Percentiles rank a stretch among this genome's conserved stretches.
These are phyloP conservation scores for Vesta saturnalis DNA, from an alignment of 2,888 invertebrate genomes.

Conservation along the genomic window DNA sequence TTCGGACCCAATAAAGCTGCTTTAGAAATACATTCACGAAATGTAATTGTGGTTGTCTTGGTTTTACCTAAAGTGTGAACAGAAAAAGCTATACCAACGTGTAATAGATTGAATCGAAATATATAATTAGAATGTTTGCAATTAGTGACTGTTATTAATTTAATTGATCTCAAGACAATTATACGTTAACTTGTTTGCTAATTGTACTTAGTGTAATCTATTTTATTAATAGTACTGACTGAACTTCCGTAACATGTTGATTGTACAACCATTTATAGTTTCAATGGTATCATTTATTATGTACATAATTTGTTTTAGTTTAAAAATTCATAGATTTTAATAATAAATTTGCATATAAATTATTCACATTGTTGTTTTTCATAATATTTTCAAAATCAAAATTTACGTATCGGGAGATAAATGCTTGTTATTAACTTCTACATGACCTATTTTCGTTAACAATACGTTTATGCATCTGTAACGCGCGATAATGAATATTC, in stretches of 20 bases:
- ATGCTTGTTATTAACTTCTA: no score
- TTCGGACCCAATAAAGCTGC: conserved; percentile 34
- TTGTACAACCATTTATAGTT: background rate
- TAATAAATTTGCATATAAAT: no score
- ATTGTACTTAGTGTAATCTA: conserved; percentile 33
- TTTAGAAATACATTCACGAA: conserved; percentile 13
- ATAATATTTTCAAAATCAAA: no score
- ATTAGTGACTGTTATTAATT: conserved; percentile 38
- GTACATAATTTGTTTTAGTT: background rate
- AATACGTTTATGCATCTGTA: no score
- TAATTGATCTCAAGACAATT: conserved; percentile 39
- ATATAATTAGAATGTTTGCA: conserved; percentile 33
- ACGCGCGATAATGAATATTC: no score
- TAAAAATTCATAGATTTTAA: no score
- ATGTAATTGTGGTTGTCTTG: conserved; percentile 16
- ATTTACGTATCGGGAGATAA: no score
- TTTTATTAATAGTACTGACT: conserved; percentile 29
- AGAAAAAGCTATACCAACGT: conserved; percentile 17
- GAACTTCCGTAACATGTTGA: background rate
- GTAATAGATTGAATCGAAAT: conserved; percentile 6
- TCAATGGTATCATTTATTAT: no score
- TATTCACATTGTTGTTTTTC: no score
- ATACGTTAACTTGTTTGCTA: conserved; percentile 35
- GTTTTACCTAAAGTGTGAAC: conserved; percentile 1
- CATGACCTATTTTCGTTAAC: no score